Evolutionary conservation across 2,113 vertebrate genomes (phyloP).

Genomic region (Corythoichthys intestinalis): DNA sequence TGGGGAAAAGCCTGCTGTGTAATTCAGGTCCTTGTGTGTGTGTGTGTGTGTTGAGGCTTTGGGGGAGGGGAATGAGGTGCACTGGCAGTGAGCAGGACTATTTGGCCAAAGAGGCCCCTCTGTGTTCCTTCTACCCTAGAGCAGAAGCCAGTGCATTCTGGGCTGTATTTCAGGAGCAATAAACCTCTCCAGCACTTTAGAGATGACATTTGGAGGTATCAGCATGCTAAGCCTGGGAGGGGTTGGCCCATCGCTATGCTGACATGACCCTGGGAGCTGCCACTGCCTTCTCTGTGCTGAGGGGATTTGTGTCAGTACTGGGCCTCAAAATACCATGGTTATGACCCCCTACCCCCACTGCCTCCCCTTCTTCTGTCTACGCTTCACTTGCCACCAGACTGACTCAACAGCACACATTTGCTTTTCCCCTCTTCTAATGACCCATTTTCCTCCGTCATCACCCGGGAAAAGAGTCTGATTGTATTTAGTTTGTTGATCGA

Average conservation of each 20-base stretch:
- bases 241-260: constrained; percentile 53
- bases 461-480: background rate
- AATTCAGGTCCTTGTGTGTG: constrained; percentile 24
- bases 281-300: constrained; percentile 56
- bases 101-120: constrained; percentile 58
- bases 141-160: constrained; percentile 66
- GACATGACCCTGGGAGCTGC: constrained; percentile 63
- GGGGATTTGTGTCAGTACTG: constrained; percentile 66
- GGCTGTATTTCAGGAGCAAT: constrained; percentile 74
- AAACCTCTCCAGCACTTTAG: constrained; percentile 71
- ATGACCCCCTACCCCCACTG: constrained; percentile 6
- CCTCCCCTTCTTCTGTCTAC: constrained; percentile 24
- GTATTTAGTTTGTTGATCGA: background rate
- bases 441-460: constrained; percentile 12
- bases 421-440: constrained; percentile 20
- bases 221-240: constrained; percentile 65
- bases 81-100: constrained; percentile 56
- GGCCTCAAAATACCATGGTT: constrained; percentile 65
- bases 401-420: constrained; percentile 16
- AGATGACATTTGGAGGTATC: constrained; percentile 75
- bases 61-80: constrained; percentile 7
- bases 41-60: constrained; percentile 10
- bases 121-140: constrained; percentile 54
- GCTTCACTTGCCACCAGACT: constrained; percentile 40
- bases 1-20: constrained; percentile 47